phyloP scores from a whole-genome alignment of 2,888 invertebrate species.

The Sarcophaga subvicina region DNA sequence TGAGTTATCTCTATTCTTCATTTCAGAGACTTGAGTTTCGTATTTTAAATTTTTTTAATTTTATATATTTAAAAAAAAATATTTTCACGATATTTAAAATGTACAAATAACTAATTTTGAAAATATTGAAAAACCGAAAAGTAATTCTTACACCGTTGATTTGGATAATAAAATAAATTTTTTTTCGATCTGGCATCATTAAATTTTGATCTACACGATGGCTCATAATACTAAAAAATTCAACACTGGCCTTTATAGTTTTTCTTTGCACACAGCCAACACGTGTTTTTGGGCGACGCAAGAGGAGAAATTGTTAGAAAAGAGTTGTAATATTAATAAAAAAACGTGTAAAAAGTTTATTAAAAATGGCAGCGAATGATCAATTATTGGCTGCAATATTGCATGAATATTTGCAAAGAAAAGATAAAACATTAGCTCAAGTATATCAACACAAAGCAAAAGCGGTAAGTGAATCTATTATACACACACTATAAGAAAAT shows the following conservation, averaged over 20 bases:
- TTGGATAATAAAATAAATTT: no score
- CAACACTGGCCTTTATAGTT: slow-evolving; percentile 41
- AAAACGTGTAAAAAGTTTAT: slow-evolving; percentile 23
- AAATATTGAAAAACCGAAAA: not conserved
- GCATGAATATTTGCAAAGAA: slow-evolving; percentile 85
- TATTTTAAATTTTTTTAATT: no score
- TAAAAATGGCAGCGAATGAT: slow-evolving; percentile 82
- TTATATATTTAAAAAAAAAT: no score
- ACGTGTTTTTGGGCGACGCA: slow-evolving; percentile 55
- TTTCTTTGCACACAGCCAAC: slow-evolving; percentile 43
- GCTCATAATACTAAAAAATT: slow-evolving; percentile 2
- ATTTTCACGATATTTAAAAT: no score
- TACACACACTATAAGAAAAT: slow-evolving; percentile 17
- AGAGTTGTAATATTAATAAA: not conserved
- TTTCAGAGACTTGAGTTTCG: no score
- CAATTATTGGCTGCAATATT: slow-evolving; percentile 84
- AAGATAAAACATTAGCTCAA: slow-evolving; percentile 86
- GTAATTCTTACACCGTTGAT: not conserved
- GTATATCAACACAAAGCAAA: slow-evolving; percentile 88
- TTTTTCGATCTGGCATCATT: slow-evolving; percentile 1
- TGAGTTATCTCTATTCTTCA: no score
- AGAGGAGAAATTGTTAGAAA: not conserved
- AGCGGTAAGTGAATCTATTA: slow-evolving; percentile 85
- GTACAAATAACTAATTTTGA: no score
- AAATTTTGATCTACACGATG: not conserved